Conservation (phyloP, 2,888 invertebrate genomes). For the Acanthosepion lycidas region DNA sequence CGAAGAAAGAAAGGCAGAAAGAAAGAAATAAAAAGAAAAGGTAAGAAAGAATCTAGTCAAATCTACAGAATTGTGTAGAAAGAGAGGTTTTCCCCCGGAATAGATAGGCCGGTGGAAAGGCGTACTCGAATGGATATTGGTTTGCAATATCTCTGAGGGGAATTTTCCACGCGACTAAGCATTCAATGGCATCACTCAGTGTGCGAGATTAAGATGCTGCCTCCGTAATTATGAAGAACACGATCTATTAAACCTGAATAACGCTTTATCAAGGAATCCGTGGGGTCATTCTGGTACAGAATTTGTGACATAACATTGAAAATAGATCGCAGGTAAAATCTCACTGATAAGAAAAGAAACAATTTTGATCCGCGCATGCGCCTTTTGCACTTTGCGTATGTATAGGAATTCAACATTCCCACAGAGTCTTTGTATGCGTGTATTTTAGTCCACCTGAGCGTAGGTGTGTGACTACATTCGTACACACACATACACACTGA, state of each 20-base stretch:
- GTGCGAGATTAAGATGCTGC: background rate
- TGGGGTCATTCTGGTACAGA: slow-evolving; percentile 21
- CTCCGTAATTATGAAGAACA: background rate
- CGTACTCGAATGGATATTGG: background rate
- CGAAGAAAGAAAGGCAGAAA: background rate
- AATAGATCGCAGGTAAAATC: background rate
- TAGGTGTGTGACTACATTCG: background rate
- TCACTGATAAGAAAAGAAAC: background rate
- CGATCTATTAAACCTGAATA: slow-evolving; percentile 20
- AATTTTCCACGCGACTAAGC: slow-evolving; percentile 33
- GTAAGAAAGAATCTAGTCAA: background rate
- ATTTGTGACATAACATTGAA: slow-evolving; percentile 5
- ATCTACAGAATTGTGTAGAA: background rate
- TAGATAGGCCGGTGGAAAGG: background rate
- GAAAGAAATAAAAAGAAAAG: background rate
- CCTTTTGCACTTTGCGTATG: background rate
- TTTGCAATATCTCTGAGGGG: background rate
- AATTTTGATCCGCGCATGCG: background rate
- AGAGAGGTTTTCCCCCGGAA: background rate
- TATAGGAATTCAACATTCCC: background rate
- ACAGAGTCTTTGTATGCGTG: background rate
- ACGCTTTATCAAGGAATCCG: background rate
- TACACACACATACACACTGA: background rate
- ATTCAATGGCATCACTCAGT: background rate
- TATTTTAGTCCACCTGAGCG: background rate